Evolutionary conservation across 2,888 invertebrate species (phyloP).

Genomic region (Melinaea menophilus): DNA sequence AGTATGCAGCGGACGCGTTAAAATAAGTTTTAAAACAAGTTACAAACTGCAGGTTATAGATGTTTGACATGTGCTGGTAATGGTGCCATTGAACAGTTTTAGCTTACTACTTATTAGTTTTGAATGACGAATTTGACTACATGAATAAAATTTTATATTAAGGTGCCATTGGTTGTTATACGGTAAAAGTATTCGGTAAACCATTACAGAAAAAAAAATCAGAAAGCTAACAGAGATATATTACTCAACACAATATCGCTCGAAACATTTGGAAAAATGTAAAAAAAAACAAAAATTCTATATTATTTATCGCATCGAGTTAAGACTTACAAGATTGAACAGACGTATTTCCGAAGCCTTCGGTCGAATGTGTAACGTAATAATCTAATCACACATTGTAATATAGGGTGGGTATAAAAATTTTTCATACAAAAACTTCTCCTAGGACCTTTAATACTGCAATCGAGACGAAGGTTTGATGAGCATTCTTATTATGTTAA

Average conservation of each 20-base stretch:
- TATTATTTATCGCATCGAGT: slow-evolving; percentile 29
- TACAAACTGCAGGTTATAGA: slow-evolving; percentile 6
- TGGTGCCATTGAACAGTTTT: slow-evolving; percentile 7
- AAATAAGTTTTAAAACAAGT: slow-evolving; percentile 54
- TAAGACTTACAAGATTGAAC: slow-evolving; percentile 29
- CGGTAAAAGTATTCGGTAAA: too few species aligned
- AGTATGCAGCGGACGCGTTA: slow-evolving; percentile 28
- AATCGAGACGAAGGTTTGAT: slow-evolving; percentile 23
- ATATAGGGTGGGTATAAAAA: slow-evolving; percentile 37
- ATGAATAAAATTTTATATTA: neutral
- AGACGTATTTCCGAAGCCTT: slow-evolving; percentile 42
- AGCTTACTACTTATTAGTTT: neutral
- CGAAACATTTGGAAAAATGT: neutral
- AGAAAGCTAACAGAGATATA: neutral
- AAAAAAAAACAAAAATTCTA: slow-evolving; percentile 7
- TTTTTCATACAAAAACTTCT: slow-evolving; percentile 37
- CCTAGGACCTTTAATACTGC: slow-evolving; percentile 17
- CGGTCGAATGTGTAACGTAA: slow-evolving; percentile 39
- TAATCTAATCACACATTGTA: slow-evolving; percentile 46
- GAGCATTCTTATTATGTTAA: slow-evolving; percentile 16
- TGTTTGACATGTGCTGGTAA: slow-evolving; percentile 9
- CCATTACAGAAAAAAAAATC: too few species aligned
- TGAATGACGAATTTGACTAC: too few species aligned
- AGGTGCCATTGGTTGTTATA: neutral
- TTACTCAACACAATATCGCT: neutral